Evolutionary conservation across 2,888 invertebrate genomes (phyloP).

Genomic region (Acanthococcus lagerstroemiae): DNA sequence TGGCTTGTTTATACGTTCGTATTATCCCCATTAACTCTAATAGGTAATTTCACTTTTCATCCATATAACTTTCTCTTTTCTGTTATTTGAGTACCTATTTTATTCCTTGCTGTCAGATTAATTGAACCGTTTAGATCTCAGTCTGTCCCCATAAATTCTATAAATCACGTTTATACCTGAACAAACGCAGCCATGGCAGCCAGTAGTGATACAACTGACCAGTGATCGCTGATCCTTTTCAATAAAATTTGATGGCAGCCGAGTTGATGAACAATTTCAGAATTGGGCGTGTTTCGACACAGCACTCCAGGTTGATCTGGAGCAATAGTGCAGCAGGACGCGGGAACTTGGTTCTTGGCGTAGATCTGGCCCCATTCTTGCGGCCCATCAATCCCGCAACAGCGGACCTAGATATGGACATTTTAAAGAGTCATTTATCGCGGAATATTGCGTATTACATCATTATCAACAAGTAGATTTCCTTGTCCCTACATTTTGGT

Average conservation of each 20-base stretch:
- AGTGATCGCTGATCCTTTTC: slow-evolving; percentile 11
- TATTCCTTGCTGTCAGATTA: too few species aligned
- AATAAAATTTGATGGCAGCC: slow-evolving; percentile 12
- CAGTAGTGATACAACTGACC: slow-evolving; percentile 13
- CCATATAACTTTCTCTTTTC: too few species aligned
- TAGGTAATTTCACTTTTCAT: too few species aligned
- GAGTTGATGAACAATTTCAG: slow-evolving; percentile 8
- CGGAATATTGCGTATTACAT: too few species aligned
- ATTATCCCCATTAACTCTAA: too few species aligned
- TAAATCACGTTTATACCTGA: not conserved
- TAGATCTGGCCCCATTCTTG: slow-evolving; percentile 7
- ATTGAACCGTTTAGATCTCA: too few species aligned
- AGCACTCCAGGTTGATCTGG: slow-evolving; percentile 1
- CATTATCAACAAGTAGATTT: too few species aligned
- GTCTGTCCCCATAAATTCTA: too few species aligned
- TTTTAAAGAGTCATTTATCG: too few species aligned
- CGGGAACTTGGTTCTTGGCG: slow-evolving; percentile 3
- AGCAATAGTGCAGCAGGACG: slow-evolving; percentile 15
- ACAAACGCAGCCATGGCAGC: slow-evolving; percentile 5
- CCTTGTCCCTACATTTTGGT: too few species aligned
- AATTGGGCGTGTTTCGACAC: slow-evolving; percentile 2
- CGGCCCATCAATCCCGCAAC: slow-evolving; percentile 16
- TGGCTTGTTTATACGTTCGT: too few species aligned
- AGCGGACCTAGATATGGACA: slow-evolving; percentile 6
- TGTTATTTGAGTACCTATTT: too few species aligned